Conservation (phyloP, 2,113 vertebrate species). For the Pelvicachromis taeniatus region DNA sequence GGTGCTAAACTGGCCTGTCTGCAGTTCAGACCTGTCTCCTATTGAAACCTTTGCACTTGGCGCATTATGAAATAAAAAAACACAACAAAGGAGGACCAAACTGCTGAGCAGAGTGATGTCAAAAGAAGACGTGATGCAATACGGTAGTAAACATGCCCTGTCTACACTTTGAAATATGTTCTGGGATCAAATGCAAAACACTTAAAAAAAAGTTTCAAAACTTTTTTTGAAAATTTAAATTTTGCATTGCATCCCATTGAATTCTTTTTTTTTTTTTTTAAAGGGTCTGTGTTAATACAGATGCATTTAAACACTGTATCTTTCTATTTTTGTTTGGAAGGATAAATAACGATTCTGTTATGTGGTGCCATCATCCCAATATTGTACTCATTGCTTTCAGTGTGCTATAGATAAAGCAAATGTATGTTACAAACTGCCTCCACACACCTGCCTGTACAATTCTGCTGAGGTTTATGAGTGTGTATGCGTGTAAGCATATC, state of each 20-base stretch:
- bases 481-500: neutral
- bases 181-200: neutral
- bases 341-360: neutral
- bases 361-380: neutral
- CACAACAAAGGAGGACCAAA: neutral
- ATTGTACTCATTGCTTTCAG: neutral
- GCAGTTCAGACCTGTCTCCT: neutral
- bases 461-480: neutral
- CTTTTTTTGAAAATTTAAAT: neutral
- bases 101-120: neutral
- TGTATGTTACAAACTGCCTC: neutral
- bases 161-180: neutral
- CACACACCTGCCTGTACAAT: neutral
- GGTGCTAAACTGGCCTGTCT: neutral
- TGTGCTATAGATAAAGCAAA: neutral
- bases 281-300: no score
- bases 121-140: neutral
- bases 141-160: neutral
- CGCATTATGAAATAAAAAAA: neutral
- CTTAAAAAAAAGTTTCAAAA: neutral
- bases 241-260: neutral
- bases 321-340: neutral
- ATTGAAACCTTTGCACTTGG: neutral
- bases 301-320: no score
- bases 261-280: neutral